Percentiles rank a stretch among this genome's conserved stretches.
Evolutionary conservation across 92 coral and sea anemone genomes (phyloP).

Genomic region (Micromussa lordhowensis): DNA sequence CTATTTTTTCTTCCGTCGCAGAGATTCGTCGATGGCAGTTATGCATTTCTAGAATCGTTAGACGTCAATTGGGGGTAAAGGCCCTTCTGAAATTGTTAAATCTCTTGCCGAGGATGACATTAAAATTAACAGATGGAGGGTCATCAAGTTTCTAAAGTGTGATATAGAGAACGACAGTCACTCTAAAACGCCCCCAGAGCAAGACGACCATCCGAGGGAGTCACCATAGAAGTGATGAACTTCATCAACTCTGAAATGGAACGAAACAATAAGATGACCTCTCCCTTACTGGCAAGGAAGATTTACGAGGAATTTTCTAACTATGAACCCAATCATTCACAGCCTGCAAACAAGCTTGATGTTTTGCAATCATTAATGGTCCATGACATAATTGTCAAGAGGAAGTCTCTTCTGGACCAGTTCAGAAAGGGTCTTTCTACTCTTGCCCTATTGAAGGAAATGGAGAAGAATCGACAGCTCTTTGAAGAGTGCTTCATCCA

Average conservation of each 20-base stretch:
- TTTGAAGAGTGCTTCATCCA: slow-evolving; percentile 56
- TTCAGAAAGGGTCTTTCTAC: slow-evolving; percentile 58
- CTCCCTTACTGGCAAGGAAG: slow-evolving; percentile 35
- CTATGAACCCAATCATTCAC: no score
- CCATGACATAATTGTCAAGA: slow-evolving; percentile 40
- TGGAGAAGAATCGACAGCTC: slow-evolving; percentile 52
- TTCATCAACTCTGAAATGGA: slow-evolving; percentile 65
- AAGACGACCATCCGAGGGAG: no score
- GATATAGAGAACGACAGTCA: slow-evolving; percentile 46
- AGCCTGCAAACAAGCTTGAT: slow-evolving; percentile 43
- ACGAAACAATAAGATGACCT: slow-evolving; percentile 63
- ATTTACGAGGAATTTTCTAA: slow-evolving; percentile 14
- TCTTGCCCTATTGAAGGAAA: slow-evolving; percentile 57
- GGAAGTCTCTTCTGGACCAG: slow-evolving; percentile 59
- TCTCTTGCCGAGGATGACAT: slow-evolving; percentile 41
- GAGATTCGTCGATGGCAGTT: no score
- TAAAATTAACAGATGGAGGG: slow-evolving; percentile 30
- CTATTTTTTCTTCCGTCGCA: no score
- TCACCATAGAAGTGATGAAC: slow-evolving; percentile 32
- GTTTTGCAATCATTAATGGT: slow-evolving; percentile 47
- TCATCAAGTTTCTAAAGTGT: slow-evolving; percentile 49
- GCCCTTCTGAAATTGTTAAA: slow-evolving; percentile 32
- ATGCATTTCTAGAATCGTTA: no score
- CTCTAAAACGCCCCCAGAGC: slow-evolving; percentile 39
- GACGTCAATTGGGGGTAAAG: no score